These are phyloP conservation scores for Hemaris fuciformis DNA, from an alignment of 2,888 invertebrate species.

Conservation along the genomic window DNA sequence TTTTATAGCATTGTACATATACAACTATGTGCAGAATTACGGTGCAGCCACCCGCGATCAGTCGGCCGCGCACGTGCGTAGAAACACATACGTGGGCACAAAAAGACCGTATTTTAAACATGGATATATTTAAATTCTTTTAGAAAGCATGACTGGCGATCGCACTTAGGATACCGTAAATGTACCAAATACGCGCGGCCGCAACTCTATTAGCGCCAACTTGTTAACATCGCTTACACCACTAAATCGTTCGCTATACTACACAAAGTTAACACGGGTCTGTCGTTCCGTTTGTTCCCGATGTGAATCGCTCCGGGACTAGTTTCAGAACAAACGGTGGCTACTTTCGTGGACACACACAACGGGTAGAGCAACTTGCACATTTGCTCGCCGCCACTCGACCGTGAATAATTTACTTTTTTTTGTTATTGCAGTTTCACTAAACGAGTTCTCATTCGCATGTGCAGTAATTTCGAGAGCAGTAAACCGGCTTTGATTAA, in stretches of 20 bases:
- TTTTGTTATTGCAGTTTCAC: neutral
- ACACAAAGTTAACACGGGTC: no score
- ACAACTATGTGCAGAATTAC: no score
- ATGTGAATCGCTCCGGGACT: neutral
- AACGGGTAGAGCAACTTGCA: neutral
- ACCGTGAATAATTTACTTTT: neutral
- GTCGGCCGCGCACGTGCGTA: neutral
- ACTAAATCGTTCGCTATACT: neutral
- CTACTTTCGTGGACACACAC: neutral
- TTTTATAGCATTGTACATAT: no score
- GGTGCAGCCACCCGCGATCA: neutral
- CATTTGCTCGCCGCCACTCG: neutral
- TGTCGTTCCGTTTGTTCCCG: neutral
- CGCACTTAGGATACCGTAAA: neutral
- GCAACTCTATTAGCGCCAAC: neutral
- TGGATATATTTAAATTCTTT: neutral
- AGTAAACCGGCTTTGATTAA: neutral
- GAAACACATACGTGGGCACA: neutral
- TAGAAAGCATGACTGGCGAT: conserved; percentile 4
- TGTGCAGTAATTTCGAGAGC: neutral
- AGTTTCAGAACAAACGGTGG: neutral
- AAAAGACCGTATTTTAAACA: conserved; percentile 1
- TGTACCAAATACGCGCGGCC: conserved; percentile 1
- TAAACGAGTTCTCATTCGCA: neutral
- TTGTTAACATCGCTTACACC: neutral